Evolutionary conservation across 1,140 invertebrate genomes (phyloP).

Genomic region (Macrobrachium rosenbergii): DNA sequence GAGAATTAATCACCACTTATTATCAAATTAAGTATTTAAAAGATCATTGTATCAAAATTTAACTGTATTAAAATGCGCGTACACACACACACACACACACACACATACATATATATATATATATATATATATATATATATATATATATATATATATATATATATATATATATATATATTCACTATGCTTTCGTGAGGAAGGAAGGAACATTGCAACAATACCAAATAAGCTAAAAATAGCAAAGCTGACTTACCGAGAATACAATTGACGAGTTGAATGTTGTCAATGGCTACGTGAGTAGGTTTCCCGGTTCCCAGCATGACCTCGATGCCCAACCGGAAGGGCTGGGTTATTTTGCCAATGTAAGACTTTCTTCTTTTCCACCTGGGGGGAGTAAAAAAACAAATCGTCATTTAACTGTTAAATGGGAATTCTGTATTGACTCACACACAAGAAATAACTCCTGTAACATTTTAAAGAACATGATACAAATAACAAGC

Average conservation of each 20-base stretch:
- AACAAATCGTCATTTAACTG: not conserved
- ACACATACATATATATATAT: no score
- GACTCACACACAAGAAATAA: not conserved
- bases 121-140: no score
- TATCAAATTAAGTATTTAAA: no score
- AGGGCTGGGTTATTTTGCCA: constrained; percentile 7
- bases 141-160: no score
- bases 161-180: no score
- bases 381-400: constrained; percentile 20
- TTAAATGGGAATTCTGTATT: not conserved
- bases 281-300: constrained; percentile 46
- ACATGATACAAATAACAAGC: no score
- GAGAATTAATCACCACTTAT: no score
- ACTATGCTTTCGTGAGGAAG: not conserved
- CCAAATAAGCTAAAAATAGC: not conserved
- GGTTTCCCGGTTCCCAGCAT: constrained; percentile 27
- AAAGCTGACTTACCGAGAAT: constrained; percentile 20
- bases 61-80: no score
- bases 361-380: constrained; percentile 24
- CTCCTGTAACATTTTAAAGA: not conserved
- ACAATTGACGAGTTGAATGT: constrained; percentile 38
- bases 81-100: no score
- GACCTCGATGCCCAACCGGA: constrained; percentile 47
- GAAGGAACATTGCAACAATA: not conserved
- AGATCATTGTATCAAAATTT: no score